A percentile compares a stretch with the other conserved stretches of the same genome.
These are phyloP conservation scores for Holacanthella duospinosa DNA, from an alignment of 2,888 invertebrate genomes.

Conservation along the genomic window DNA sequence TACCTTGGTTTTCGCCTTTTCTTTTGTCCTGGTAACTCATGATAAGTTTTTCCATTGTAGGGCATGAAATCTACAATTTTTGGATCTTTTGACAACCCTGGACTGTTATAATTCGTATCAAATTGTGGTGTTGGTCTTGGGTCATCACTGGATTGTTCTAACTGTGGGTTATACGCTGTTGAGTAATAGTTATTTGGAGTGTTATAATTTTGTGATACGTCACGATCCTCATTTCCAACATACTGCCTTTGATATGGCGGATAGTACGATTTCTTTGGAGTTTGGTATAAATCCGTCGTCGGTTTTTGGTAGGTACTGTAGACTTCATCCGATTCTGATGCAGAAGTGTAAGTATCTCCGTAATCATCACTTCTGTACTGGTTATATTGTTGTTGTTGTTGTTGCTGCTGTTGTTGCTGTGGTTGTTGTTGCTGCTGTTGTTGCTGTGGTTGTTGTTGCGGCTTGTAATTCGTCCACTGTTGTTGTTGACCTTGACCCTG, in stretches of 20 bases:
- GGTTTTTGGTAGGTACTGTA: too few species aligned
- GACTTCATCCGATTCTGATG: not conserved
- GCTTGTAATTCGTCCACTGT: not conserved
- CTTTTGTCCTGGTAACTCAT: not conserved
- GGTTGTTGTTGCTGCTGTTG: not conserved
- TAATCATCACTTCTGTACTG: not conserved
- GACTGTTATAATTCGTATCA: slow-evolving; percentile 21
- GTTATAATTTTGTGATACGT: too few species aligned
- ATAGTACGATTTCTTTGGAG: not conserved
- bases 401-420: not conserved
- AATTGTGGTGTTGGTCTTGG: slow-evolving; percentile 17
- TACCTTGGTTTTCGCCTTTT: slow-evolving; percentile 13
- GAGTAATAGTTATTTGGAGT: too few species aligned
- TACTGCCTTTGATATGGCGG: not conserved
- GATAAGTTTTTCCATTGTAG: slow-evolving; percentile 11
- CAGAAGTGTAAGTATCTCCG: not conserved
- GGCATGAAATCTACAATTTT: slow-evolving; percentile 18
- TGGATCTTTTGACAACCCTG: slow-evolving; percentile 18
- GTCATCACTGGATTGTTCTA: not conserved
- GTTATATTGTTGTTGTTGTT: not conserved
- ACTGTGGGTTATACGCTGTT: not conserved
- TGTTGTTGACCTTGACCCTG: not conserved
- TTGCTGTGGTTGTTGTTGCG: not conserved
- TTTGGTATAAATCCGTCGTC: not conserved
- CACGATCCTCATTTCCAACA: too few species aligned